Conservation (phyloP, 2,797 vertebrate species). For the Danio aesculapii region DNA sequence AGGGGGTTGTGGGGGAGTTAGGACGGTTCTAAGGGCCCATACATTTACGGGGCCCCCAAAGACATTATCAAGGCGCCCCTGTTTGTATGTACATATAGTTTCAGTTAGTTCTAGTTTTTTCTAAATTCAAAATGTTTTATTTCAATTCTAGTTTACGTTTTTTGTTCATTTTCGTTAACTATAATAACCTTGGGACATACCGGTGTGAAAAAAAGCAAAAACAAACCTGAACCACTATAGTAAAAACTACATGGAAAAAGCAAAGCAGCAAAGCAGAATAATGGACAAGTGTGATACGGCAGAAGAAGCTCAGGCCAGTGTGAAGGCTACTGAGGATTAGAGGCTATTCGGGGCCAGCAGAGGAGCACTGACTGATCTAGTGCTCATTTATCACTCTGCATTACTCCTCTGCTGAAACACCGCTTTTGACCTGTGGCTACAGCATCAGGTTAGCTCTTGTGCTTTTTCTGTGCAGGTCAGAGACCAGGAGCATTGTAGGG, state of each 20-base stretch:
- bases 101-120: too few relatives aligned
- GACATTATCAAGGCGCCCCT: too few relatives aligned
- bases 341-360: not conserved
- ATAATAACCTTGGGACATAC: too few relatives aligned
- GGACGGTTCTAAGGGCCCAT: too few relatives aligned
- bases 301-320: not conserved
- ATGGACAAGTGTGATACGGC: not conserved
- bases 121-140: too few relatives aligned
- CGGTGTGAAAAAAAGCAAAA: not conserved
- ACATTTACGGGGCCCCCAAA: too few relatives aligned
- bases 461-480: not conserved
- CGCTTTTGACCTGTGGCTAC: not conserved
- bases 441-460: not conserved
- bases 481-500: not conserved
- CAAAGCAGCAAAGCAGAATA: not conserved
- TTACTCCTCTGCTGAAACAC: not conserved
- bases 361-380: not conserved
- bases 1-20: too few relatives aligned
- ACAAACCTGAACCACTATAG: not conserved
- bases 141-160: too few relatives aligned
- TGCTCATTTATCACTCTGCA: not conserved
- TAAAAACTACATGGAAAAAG: not conserved
- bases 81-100: too few relatives aligned
- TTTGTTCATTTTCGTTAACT: too few relatives aligned
- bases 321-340: slow-evolving; percentile 4